Conservation (phyloP, 2,797 vertebrate genomes). For the Parotocinclus haroldoi region DNA sequence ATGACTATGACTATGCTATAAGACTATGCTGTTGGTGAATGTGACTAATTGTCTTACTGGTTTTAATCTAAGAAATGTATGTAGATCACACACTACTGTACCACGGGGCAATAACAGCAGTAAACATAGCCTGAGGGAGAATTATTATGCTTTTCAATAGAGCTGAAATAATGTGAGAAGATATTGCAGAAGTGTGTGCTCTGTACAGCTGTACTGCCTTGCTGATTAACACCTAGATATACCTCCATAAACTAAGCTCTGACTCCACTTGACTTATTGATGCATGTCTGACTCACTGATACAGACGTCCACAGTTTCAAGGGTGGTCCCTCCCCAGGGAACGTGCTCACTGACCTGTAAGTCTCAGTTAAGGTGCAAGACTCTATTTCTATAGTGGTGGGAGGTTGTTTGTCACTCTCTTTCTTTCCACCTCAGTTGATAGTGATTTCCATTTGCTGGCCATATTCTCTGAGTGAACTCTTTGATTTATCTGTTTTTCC, state of each 20-base stretch:
- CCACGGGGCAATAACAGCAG: neutral
- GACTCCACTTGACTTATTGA: slow-evolving; percentile 54
- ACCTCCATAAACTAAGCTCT: slow-evolving; percentile 4
- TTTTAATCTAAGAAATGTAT: too few relatives aligned
- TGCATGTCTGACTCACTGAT: slow-evolving; percentile 42
- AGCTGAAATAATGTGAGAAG: neutral
- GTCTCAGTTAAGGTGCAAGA: slow-evolving; percentile 56
- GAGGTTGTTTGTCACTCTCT: slow-evolving; percentile 41
- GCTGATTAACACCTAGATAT: slow-evolving; percentile 15
- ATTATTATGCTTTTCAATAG: neutral
- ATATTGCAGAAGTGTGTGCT: too few relatives aligned
- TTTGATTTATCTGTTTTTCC: slow-evolving; percentile 24
- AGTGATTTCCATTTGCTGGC: slow-evolving; percentile 33
- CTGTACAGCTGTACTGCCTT: neutral
- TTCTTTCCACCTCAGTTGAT: slow-evolving; percentile 24
- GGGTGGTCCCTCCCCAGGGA: slow-evolving; percentile 43
- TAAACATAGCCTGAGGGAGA: slow-evolving; percentile 1
- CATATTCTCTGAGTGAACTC: slow-evolving; percentile 18
- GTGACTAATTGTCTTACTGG: too few relatives aligned
- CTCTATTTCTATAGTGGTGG: slow-evolving; percentile 48
- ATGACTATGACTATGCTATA: too few relatives aligned
- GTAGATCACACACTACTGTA: too few relatives aligned
- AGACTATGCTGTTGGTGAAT: too few relatives aligned
- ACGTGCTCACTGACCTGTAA: slow-evolving; percentile 52
- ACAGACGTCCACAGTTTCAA: slow-evolving; percentile 49